phyloP scores from a whole-genome alignment of 2,113 vertebrate genomes.

The Anguilla rostrata region DNA sequence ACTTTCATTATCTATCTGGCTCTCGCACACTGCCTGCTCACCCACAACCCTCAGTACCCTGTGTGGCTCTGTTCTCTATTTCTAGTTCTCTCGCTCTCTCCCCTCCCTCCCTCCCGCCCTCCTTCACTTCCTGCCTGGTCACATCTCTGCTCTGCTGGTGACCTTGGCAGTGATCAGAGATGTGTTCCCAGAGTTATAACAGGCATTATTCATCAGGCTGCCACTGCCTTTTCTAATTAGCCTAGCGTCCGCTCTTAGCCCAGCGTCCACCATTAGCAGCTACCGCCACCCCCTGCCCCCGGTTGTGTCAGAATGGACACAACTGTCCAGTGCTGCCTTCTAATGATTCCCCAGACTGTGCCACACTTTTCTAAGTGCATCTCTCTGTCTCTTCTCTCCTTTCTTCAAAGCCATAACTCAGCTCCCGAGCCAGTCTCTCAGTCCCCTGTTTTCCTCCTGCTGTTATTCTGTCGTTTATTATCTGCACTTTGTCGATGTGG shows the following conservation, averaged over 20 bases:
- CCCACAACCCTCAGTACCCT: background rate
- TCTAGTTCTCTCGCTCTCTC: background rate
- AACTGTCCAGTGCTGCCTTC: background rate
- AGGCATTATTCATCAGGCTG: conserved; percentile 3
- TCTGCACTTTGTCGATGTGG: background rate
- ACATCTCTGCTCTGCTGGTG: conserved; percentile 6
- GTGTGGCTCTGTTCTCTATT: no score
- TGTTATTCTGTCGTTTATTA: conserved; percentile 10
- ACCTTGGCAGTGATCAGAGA: conserved; percentile 5
- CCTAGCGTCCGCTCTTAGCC: background rate
- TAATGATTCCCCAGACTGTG: background rate
- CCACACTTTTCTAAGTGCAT: background rate
- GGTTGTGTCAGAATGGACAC: background rate
- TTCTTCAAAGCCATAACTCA: background rate
- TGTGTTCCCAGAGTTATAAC: background rate
- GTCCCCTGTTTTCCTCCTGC: background rate
- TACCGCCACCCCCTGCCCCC: background rate
- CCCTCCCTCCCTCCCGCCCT: background rate
- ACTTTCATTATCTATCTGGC: background rate
- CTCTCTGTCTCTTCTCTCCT: background rate
- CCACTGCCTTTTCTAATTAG: background rate
- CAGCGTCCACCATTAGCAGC: background rate
- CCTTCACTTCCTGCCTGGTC: conserved; percentile 7
- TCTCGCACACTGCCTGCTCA: background rate
- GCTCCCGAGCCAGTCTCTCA: conserved; percentile 4